Percentiles rank a stretch among this genome's conserved stretches.
Evolutionary conservation across 2,113 vertebrate genomes (phyloP).

Genomic region (Forbesichthys papilliferus): DNA sequence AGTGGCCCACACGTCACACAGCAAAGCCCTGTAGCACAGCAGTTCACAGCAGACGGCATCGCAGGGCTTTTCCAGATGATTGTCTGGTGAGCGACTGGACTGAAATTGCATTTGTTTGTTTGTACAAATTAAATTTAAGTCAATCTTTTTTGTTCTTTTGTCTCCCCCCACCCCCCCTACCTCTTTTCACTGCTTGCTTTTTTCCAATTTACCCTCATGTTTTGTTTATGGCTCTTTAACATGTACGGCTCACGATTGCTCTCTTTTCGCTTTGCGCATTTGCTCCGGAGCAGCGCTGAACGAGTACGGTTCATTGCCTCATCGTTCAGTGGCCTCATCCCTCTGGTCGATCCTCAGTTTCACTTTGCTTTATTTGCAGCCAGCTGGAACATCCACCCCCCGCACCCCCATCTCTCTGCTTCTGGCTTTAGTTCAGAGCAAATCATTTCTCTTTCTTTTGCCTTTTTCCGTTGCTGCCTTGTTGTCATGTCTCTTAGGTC

Average conservation of each 20-base stretch:
- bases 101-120: conserved; percentile 54
- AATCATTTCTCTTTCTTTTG: conserved; percentile 30
- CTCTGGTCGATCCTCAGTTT: conserved; percentile 35
- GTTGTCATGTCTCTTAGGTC: conserved; percentile 55
- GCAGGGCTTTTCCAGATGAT: neutral
- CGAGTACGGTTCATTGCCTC: conserved; percentile 15
- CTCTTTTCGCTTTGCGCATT: conserved; percentile 12
- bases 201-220: conserved; percentile 21
- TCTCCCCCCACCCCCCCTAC: neutral
- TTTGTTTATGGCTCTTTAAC: conserved; percentile 5
- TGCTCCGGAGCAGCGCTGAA: conserved; percentile 44
- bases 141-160: conserved; percentile 30
- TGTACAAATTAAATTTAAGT: conserved; percentile 55
- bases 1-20: neutral
- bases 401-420: conserved; percentile 30
- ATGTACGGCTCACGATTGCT: conserved; percentile 18
- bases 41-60: neutral
- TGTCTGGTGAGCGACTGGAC: conserved; percentile 35
- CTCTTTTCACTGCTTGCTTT: conserved; percentile 46
- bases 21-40: neutral
- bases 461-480: conserved; percentile 59
- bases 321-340: conserved; percentile 16
- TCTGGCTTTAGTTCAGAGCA: neutral
- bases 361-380: conserved; percentile 5
- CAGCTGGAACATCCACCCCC: conserved; percentile 2